These are phyloP conservation scores for Nothobranchius furzeri DNA, from an alignment of 2,113 vertebrate genomes.

Conservation along the genomic window DNA sequence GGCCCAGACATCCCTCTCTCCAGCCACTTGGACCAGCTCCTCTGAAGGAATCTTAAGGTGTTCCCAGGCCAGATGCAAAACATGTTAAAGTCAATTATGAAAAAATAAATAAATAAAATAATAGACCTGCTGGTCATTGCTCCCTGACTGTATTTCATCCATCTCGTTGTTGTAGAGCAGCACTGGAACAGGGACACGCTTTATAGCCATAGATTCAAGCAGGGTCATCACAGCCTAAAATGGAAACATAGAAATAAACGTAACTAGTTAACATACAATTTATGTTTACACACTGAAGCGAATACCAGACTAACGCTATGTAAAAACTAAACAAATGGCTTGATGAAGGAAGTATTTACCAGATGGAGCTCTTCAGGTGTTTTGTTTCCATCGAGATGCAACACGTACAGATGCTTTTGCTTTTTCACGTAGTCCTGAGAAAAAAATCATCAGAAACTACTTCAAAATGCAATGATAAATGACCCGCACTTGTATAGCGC, in stretches of 20 bases:
- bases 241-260: slow-evolving; percentile 15
- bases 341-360: slow-evolving; percentile 63
- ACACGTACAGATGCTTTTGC: slow-evolving; percentile 80
- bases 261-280: neutral
- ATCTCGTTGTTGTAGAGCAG: slow-evolving; percentile 71
- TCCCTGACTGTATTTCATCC: slow-evolving; percentile 70
- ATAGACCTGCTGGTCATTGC: slow-evolving; percentile 77
- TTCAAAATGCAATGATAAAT: too few species aligned
- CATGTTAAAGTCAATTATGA: too few species aligned
- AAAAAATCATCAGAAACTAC: neutral
- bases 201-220: slow-evolving; percentile 85
- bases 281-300: neutral
- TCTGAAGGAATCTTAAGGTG: too few species aligned
- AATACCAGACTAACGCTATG: neutral
- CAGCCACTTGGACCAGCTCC: too few species aligned
- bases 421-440: slow-evolving; percentile 85
- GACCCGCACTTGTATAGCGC: too few species aligned
- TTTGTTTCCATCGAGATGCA: slow-evolving; percentile 90
- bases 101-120: neutral
- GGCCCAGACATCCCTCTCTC: too few species aligned
- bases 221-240: slow-evolving; percentile 81
- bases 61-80: too few species aligned
- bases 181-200: slow-evolving; percentile 77
- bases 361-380: slow-evolving; percentile 77
- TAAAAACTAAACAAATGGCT: neutral